Evolutionary conservation across 1,140 invertebrate species (phyloP).

Genomic region (Arion vulgaris): DNA sequence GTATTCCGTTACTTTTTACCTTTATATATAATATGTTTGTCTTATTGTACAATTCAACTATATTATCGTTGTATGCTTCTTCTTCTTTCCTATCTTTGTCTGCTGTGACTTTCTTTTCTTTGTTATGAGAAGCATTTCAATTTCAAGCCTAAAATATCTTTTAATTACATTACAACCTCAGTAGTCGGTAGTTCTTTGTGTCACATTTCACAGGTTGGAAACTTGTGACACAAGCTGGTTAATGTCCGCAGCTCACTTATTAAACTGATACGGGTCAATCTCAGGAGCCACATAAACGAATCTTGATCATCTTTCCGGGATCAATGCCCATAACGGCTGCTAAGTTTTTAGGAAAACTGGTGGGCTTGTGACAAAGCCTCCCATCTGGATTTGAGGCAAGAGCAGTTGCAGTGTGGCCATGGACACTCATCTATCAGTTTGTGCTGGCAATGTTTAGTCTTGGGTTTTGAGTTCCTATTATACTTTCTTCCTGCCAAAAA

Average conservation of each 20-base stretch:
- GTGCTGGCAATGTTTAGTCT: constrained; percentile 66
- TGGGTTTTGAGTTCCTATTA: constrained; percentile 10
- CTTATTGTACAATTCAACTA: no score
- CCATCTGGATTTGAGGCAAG: constrained; percentile 84
- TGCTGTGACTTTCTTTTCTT: no score
- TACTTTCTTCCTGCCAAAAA: neutral
- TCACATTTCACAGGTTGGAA: neutral
- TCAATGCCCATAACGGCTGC: constrained; percentile 51
- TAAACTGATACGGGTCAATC: neutral
- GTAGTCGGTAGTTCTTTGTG: neutral
- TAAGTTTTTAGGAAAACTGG: constrained; percentile 43
- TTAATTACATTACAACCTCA: no score
- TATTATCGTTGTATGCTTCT: no score
- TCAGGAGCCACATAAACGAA: constrained; percentile 46
- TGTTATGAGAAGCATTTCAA: no score
- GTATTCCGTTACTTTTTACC: no score
- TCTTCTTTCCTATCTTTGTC: no score
- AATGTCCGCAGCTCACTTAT: neutral
- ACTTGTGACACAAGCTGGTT: neutral
- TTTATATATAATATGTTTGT: no score
- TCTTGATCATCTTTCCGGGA: constrained; percentile 44
- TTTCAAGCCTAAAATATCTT: no score
- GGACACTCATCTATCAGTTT: constrained; percentile 86
- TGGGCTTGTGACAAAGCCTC: constrained; percentile 77
- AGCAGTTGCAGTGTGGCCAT: constrained; percentile 94